phyloP scores from a whole-genome alignment of 2,113 vertebrate genomes.

The Cyrtonyx montezumae region DNA sequence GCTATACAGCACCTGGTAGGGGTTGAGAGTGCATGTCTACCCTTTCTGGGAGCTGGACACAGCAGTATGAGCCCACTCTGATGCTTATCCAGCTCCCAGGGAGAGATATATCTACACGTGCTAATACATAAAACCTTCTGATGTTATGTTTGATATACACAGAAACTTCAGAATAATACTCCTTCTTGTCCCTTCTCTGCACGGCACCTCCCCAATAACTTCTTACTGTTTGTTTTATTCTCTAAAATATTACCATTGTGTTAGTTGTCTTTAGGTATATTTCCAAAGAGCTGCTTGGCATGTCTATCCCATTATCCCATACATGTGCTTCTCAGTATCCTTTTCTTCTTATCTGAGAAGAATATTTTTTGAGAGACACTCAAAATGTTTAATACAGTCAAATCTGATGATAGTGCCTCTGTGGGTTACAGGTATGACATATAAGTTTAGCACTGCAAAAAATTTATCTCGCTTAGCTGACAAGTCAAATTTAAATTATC shows the following conservation, averaged over 20 bases:
- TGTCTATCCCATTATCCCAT: background rate
- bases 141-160: background rate
- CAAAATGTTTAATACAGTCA: background rate
- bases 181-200: background rate
- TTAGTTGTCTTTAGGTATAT: background rate
- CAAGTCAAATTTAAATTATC: background rate
- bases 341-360: background rate
- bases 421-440: background rate
- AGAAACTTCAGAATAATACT: background rate
- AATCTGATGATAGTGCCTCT: background rate
- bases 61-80: background rate
- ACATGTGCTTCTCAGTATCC: background rate
- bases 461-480: background rate
- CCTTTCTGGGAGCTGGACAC: background rate
- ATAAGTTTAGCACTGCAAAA: background rate
- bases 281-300: background rate
- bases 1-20: background rate
- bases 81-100: background rate
- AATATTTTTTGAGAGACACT: background rate
- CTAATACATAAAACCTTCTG: background rate
- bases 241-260: rapidly evolving
- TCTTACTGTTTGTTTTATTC: too few species aligned
- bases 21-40: background rate
- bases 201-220: background rate
- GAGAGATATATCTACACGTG: background rate